These are phyloP conservation scores for Teleogryllus oceanicus DNA, from an alignment of 2,888 invertebrate genomes.

Conservation along the genomic window DNA sequence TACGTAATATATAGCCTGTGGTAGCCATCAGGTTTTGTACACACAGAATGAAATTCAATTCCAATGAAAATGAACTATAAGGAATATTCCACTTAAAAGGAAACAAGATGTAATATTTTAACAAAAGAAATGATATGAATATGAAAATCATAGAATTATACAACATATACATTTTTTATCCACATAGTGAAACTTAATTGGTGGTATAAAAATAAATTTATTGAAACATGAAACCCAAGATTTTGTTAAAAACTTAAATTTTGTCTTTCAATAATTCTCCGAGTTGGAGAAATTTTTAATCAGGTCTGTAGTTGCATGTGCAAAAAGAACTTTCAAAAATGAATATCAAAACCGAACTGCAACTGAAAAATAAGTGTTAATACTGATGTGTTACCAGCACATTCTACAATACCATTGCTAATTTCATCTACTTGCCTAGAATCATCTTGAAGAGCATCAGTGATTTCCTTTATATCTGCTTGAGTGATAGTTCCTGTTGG, in stretches of 20 bases:
- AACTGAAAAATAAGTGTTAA: too few relatives aligned
- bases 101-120: not conserved
- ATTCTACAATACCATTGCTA: not conserved
- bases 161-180: not conserved
- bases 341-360: too few relatives aligned
- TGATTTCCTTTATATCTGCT: constrained; percentile 90
- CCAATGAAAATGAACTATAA: not conserved
- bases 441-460: constrained; percentile 86
- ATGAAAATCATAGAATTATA: not conserved
- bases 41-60: not conserved
- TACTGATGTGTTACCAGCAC: not conserved
- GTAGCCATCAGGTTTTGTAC: too few relatives aligned
- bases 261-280: too few relatives aligned
- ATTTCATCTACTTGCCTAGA: constrained; percentile 62
- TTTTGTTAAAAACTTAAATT: too few relatives aligned
- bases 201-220: too few relatives aligned
- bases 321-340: too few relatives aligned
- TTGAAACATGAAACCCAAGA: too few relatives aligned
- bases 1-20: too few relatives aligned
- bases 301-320: too few relatives aligned
- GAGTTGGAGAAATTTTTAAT: too few relatives aligned
- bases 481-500: constrained; percentile 88
- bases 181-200: too few relatives aligned
- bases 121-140: not conserved
- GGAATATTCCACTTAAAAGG: not conserved